phyloP scores from a whole-genome alignment of 2,888 invertebrate genomes.

The Celastrina argiolus region DNA sequence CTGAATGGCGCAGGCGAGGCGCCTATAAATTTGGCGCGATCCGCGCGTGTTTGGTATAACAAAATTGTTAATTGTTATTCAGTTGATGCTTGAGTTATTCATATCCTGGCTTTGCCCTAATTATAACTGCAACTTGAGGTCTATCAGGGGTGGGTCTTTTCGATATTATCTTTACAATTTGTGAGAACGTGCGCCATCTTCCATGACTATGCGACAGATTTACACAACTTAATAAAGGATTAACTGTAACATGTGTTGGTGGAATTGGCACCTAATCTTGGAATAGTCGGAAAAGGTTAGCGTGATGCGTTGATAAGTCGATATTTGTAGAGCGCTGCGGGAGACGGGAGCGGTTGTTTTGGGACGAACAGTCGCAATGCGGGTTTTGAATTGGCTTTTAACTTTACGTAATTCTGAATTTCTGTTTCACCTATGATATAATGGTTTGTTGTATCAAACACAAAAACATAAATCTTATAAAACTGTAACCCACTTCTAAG shows the following conservation, averaged over 20 bases:
- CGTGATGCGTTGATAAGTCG: neutral
- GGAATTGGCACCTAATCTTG: too few relatives aligned
- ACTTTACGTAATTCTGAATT: too few relatives aligned
- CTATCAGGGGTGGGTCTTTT: too few relatives aligned
- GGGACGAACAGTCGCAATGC: constrained; percentile 16
- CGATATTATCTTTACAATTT: too few relatives aligned
- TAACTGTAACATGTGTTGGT: too few relatives aligned
- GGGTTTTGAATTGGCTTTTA: constrained; percentile 7
- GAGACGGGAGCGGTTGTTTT: constrained; percentile 13
- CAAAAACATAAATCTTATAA: neutral
- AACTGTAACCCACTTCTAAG: neutral
- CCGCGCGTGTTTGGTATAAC: neutral
- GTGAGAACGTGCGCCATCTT: too few relatives aligned
- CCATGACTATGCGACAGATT: too few relatives aligned
- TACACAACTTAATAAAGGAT: too few relatives aligned
- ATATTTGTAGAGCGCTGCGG: constrained; percentile 20
- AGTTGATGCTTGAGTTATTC: neutral
- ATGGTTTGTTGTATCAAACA: neutral
- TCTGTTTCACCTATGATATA: neutral
- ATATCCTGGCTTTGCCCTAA: constrained; percentile 4
- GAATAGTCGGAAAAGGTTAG: neutral
- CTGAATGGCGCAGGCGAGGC: neutral
- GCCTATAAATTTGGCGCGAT: constrained; percentile 2
- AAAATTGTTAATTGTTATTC: neutral
- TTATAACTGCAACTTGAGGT: neutral